phyloP scores from a whole-genome alignment of 2,888 invertebrate species.

The Meiosimyza platycephala region DNA sequence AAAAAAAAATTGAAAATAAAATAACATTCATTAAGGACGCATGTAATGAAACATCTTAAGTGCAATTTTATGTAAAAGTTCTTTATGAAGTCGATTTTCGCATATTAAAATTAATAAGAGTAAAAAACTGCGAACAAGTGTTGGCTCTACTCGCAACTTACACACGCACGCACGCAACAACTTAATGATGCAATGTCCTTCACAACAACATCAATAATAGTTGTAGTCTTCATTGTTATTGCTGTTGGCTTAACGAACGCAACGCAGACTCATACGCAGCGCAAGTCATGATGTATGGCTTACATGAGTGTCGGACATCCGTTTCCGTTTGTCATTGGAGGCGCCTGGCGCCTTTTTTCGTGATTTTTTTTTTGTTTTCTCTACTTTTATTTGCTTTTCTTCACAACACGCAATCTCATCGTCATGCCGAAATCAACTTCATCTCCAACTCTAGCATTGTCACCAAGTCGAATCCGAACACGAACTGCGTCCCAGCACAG shows the following conservation, averaged over 20 bases:
- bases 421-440: too few species aligned
- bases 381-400: background rate
- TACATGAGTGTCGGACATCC: slow-evolving; percentile 51
- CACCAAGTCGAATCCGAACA: background rate
- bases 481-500: slow-evolving; percentile 7
- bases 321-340: slow-evolving; percentile 37
- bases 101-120: background rate
- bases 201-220: slow-evolving; percentile 28
- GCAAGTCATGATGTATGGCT: slow-evolving; percentile 52
- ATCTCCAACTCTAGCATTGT: too few species aligned
- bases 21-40: too few species aligned
- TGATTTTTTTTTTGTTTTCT: background rate
- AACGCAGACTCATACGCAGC: slow-evolving; percentile 24
- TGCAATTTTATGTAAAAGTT: too few species aligned
- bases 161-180: slow-evolving; percentile 15
- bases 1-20: too few species aligned
- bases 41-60: too few species aligned
- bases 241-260: background rate
- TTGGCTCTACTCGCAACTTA: slow-evolving; percentile 18
- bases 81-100: too few species aligned
- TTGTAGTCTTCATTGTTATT: background rate
- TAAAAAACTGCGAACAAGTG: slow-evolving; percentile 13
- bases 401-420: background rate
- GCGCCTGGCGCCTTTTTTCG: slow-evolving; percentile 4
- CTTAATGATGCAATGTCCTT: slow-evolving; percentile 1